These are phyloP conservation scores for Paraescarpia echinospica DNA, from an alignment of 1,140 invertebrate genomes.

Conservation along the genomic window DNA sequence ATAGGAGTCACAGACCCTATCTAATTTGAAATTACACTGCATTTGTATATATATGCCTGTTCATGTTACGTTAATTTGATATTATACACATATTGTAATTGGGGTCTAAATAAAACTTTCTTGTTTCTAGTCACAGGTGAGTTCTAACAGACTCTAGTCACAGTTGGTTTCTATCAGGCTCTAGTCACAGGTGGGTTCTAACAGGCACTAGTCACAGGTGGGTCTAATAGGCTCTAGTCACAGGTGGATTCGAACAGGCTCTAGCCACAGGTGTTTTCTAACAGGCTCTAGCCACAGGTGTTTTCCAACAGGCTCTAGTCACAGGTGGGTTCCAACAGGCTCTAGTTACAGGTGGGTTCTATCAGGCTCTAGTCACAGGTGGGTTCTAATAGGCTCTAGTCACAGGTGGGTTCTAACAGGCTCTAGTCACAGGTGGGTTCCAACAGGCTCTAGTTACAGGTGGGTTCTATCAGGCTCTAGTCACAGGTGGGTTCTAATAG, in stretches of 20 bases:
- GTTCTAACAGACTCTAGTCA: too few relatives aligned
- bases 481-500: conserved; percentile 69
- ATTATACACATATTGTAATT: too few relatives aligned
- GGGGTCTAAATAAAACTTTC: too few relatives aligned
- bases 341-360: conserved; percentile 77
- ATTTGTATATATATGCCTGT: too few relatives aligned
- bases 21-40: too few relatives aligned
- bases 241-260: conserved; percentile 68
- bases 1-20: too few relatives aligned
- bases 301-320: conserved; percentile 91
- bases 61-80: too few relatives aligned
- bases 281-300: too few relatives aligned
- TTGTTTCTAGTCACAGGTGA: conserved; percentile 86
- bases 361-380: conserved; percentile 87
- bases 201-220: too few relatives aligned
- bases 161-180: too few relatives aligned
- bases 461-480: conserved; percentile 70
- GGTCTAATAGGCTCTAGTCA: conserved; percentile 96
- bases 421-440: too few relatives aligned
- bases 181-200: conserved; percentile 77
- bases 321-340: conserved; percentile 80
- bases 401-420: conserved; percentile 66
- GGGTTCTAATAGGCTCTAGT: conserved; percentile 73
- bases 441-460: conserved; percentile 92
- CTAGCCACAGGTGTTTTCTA: conserved; percentile 77